Base-by-base conservation (phyloP, 2,113 vertebrate genomes). In the Crotalus helleri region DNA sequence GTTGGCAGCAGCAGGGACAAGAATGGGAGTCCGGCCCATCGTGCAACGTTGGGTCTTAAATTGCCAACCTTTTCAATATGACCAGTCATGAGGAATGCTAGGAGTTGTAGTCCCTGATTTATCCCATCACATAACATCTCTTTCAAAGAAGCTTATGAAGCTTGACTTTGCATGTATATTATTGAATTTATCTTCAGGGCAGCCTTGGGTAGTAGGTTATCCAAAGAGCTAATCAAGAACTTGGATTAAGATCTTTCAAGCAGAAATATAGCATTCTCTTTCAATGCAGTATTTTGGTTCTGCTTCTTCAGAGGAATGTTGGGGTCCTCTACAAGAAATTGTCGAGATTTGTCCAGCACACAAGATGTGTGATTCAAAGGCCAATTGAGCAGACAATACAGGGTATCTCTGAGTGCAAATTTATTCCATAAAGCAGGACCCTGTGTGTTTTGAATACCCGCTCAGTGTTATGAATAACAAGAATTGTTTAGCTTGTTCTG, bases 391-490 rank as follows among this genome's bases (percentile, higher is more conserved):
- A 3, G 24, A 59, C 69, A 96, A 96, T 96, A 96, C 23, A 97
- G 97, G 96, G 95, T 97, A 96, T 94, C 58, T 98, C 97, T 98
- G 96, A 98, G 98, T 95, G 96, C 97, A 95, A 94, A 96, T 96
- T 95, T 97, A 96, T 98, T 98, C 97, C 97, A 97, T 98, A 98
- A 98, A 98, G 98, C 97, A 96, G 93, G 94, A 51, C 96, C 94
- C 97, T 98, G 97, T 98, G 97, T 98, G 97, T 98, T 98, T 97
- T 95, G 98, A 98, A 98, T 98, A 97, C 97, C 96, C 96, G 97
- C 98, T 98, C 97, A 97, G 98, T 98, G 97, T 98, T 97, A 98
- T 99, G 99, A 99, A 99, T 99, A 98, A 99, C 98, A 97, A 98
- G 98, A 98, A 99, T 99, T 99, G 99, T 99, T 98, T 98, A 97